phyloP scores from a whole-genome alignment of 2,797 vertebrate species.

The Neosilurus mollespiculum region DNA sequence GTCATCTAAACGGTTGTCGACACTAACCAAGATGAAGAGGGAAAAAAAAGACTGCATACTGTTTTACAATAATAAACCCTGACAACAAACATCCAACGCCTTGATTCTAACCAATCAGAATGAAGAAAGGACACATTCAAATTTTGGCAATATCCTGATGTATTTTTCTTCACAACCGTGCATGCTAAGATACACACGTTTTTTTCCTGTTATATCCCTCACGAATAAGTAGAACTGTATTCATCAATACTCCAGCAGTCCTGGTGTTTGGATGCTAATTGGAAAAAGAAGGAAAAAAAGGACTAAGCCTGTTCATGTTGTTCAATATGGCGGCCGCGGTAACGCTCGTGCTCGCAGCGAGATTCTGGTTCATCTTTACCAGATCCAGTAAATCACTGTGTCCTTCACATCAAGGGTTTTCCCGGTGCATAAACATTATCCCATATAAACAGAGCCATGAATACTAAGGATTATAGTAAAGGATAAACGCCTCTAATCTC shows the following conservation, averaged over 20 bases:
- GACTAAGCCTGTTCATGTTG: not conserved
- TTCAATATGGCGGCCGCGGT: conserved; percentile 2
- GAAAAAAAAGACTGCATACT: too few relatives aligned
- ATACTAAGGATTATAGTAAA: not conserved
- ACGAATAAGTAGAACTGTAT: not conserved
- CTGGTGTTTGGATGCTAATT: not conserved
- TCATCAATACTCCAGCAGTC: not conserved
- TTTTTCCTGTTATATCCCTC: not conserved
- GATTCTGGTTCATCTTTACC: not conserved
- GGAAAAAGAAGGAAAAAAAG: not conserved
- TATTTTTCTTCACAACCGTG: too few relatives aligned
- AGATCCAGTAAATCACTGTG: not conserved
- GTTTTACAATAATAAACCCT: too few relatives aligned
- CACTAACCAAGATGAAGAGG: too few relatives aligned
- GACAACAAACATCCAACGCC: not conserved
- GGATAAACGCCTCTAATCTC: not conserved
- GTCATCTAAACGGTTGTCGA: too few relatives aligned
- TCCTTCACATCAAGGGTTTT: too few relatives aligned
- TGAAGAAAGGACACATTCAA: not conserved
- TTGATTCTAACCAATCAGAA: not conserved
- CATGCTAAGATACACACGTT: too few relatives aligned
- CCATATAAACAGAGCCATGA: not conserved
- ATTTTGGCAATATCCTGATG: not conserved
- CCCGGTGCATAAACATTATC: not conserved
- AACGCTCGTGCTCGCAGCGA: not conserved